These are phyloP conservation scores for Leptinotarsa rubiginosa DNA, from an alignment of 2,888 invertebrate species.

Conservation along the genomic window DNA sequence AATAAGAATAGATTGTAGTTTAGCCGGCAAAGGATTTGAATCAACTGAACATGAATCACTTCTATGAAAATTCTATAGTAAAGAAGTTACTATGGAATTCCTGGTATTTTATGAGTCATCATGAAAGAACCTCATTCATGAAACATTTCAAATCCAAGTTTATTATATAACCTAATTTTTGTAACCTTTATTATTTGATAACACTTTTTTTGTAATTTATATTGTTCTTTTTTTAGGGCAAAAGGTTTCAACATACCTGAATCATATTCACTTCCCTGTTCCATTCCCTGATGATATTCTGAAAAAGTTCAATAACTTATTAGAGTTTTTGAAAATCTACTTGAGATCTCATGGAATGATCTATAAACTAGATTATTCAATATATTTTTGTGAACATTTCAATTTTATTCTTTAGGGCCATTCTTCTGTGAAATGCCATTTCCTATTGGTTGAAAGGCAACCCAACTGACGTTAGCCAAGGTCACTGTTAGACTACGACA, in stretches of 20 bases:
- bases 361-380: slow-evolving; percentile 6
- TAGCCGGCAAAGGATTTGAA: slow-evolving; percentile 49
- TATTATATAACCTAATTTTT: slow-evolving; percentile 7
- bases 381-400: slow-evolving; percentile 50
- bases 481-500: slow-evolving; percentile 65
- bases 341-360: neutral
- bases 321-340: neutral
- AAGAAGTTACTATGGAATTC: slow-evolving; percentile 56
- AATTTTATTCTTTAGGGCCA: slow-evolving; percentile 52
- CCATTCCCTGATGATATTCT: slow-evolving; percentile 88
- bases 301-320: slow-evolving; percentile 61
- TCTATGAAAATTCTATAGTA: slow-evolving; percentile 55
- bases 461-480: slow-evolving; percentile 66
- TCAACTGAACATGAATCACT: slow-evolving; percentile 57
- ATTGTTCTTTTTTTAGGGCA: slow-evolving; percentile 15
- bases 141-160: slow-evolving; percentile 22
- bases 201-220: neutral
- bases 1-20: slow-evolving; percentile 45
- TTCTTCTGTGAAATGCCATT: slow-evolving; percentile 54
- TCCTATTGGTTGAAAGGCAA: slow-evolving; percentile 57
- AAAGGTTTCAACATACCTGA: slow-evolving; percentile 71
- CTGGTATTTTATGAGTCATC: slow-evolving; percentile 58
- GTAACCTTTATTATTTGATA: neutral
- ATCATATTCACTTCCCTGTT: slow-evolving; percentile 85
- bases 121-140: slow-evolving; percentile 57